These are phyloP conservation scores for Coenonympha arcania DNA, from an alignment of 2,888 invertebrate genomes.

Conservation along the genomic window DNA sequence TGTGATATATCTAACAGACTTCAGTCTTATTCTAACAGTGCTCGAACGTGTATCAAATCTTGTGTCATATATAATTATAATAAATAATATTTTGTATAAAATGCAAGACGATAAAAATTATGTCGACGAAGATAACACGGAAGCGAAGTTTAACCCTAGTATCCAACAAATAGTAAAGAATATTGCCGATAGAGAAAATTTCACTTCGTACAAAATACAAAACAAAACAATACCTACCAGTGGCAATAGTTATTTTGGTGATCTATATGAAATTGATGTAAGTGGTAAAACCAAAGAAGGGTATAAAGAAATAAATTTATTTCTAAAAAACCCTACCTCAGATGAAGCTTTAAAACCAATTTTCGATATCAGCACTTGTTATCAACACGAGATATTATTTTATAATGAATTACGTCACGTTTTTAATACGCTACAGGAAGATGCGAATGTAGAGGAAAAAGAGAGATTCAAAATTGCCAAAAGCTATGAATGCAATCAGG, in stretches of 20 bases:
- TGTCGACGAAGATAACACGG: background rate
- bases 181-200: conserved; percentile 34
- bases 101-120: no score
- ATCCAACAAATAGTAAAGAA: conserved; percentile 33
- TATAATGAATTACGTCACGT: conserved; percentile 35
- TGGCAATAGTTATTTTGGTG: conserved; percentile 45
- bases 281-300: conserved; percentile 39
- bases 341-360: conserved; percentile 27
- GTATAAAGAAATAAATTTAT: conserved; percentile 40
- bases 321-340: conserved; percentile 38
- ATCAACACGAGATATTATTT: conserved; percentile 36
- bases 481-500: conserved; percentile 33
- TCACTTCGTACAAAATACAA: conserved; percentile 28
- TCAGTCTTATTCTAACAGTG: no score
- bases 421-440: conserved; percentile 33
- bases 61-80: no score
- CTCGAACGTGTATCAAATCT: no score
- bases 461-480: conserved; percentile 37
- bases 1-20: no score
- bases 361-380: conserved; percentile 32
- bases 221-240: conserved; percentile 33
- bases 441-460: conserved; percentile 33
- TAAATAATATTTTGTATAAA: no score
- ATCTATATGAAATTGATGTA: conserved; percentile 39
- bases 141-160: conserved; percentile 13